Evolutionary conservation across 2,113 vertebrate genomes (phyloP).

Genomic region (Bostrychus sinensis): DNA sequence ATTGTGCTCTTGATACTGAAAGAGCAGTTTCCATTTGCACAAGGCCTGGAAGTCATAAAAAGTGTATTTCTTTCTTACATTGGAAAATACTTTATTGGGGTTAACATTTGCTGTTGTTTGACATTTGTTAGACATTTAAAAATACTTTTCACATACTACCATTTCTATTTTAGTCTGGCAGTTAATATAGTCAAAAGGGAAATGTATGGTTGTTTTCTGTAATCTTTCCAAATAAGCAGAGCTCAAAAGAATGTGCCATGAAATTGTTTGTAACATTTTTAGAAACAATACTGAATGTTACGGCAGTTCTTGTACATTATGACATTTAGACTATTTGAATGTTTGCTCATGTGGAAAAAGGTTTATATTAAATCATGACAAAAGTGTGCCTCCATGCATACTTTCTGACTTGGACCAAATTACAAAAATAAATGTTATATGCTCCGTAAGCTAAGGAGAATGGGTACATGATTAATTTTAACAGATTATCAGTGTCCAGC

Average conservation of each 20-base stretch:
- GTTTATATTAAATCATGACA: conserved; percentile 8
- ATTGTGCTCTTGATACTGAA: conserved; percentile 69
- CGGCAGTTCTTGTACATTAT: conserved; percentile 8
- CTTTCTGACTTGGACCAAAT: neutral
- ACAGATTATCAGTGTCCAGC: no score
- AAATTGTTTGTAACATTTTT: conserved; percentile 34
- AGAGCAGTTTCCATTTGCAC: conserved; percentile 69
- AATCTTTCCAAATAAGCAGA: conserved; percentile 30
- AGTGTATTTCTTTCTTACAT: conserved; percentile 66
- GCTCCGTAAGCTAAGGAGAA: no score
- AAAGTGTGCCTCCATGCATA: neutral
- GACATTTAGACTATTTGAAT: conserved; percentile 30
- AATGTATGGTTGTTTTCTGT: conserved; percentile 4
- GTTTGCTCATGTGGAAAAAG: conserved; percentile 24
- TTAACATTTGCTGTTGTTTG: conserved; percentile 19
- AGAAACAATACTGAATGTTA: conserved; percentile 21
- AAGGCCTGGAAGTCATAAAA: conserved; percentile 61
- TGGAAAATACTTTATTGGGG: conserved; percentile 48
- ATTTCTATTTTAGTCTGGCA: neutral
- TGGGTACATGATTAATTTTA: no score
- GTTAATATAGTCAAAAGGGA: neutral
- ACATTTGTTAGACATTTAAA: conserved; percentile 24
- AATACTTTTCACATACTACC: conserved; percentile 1
- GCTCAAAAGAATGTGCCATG: conserved; percentile 20
- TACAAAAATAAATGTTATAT: no score